Evolutionary conservation across 2,113 vertebrate species (phyloP).

Genomic region (Tor tambroides): DNA sequence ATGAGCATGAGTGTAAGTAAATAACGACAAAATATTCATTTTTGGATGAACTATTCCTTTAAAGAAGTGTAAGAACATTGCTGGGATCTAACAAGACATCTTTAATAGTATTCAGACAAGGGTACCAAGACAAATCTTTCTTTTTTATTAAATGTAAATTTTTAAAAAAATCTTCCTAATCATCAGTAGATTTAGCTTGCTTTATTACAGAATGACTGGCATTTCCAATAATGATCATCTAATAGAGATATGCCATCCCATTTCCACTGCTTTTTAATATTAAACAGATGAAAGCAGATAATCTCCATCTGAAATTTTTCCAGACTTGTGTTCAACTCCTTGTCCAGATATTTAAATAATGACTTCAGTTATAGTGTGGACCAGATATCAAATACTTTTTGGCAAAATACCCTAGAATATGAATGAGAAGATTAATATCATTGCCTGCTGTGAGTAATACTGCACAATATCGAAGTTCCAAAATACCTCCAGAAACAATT

Average conservation of each 20-base stretch:
- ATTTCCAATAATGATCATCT: conserved; percentile 24
- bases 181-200: not conserved
- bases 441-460: not conserved
- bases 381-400: not conserved
- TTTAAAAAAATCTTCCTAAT: not conserved
- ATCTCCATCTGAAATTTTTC: not conserved
- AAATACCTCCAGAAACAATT: not conserved
- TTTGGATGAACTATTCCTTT: not conserved
- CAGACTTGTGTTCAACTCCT: conserved; percentile 1
- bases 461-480: not conserved
- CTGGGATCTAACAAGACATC: not conserved
- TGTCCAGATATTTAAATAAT: not conserved
- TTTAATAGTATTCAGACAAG: not conserved
- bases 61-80: not conserved
- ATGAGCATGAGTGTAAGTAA: not conserved
- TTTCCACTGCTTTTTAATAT: conserved; percentile 12
- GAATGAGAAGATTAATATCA: not conserved
- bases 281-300: not conserved
- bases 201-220: conserved; percentile 27
- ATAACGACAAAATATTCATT: not conserved
- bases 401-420: not conserved
- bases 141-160: not conserved
- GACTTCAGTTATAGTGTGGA: not conserved
- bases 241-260: not conserved
- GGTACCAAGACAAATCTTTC: not conserved